These are phyloP conservation scores for Ctenodactylus gundi DNA, from an alignment of 2,113 vertebrate species.

Conservation along the genomic window DNA sequence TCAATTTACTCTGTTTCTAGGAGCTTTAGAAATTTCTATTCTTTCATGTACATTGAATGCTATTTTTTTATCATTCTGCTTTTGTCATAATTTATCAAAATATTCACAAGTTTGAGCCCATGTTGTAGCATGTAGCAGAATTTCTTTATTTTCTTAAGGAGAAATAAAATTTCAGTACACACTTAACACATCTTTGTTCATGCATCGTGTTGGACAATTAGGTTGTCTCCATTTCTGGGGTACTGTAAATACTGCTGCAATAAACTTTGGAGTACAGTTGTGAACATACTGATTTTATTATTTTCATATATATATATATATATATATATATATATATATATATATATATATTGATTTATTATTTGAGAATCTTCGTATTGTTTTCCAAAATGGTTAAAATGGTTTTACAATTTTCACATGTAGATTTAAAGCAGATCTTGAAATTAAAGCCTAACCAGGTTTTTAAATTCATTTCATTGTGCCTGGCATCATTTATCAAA, in stretches of 20 bases:
- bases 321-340: too few relatives aligned
- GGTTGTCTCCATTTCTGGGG: neutral
- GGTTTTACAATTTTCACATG: neutral
- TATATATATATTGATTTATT: too few relatives aligned
- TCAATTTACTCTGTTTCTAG: neutral
- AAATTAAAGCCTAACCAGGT: neutral
- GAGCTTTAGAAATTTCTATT: neutral
- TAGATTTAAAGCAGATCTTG: neutral
- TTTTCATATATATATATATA: neutral
- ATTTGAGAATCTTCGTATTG: neutral
- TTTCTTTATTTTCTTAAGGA: neutral
- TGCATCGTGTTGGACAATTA: neutral
- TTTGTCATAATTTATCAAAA: neutral
- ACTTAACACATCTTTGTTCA: neutral
- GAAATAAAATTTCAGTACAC: too few relatives aligned
- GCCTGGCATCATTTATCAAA: neutral
- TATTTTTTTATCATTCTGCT: neutral
- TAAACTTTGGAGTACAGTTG: neutral
- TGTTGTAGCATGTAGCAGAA: neutral
- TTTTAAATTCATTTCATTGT: neutral
- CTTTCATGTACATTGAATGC: neutral
- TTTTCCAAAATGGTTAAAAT: neutral
- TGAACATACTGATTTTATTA: neutral
- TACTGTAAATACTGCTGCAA: neutral
- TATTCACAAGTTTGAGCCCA: neutral